Base-by-base conservation (phyloP, 37 sponge, comb jelly and placozoan genomes). In the Geodia barretti region DNA sequence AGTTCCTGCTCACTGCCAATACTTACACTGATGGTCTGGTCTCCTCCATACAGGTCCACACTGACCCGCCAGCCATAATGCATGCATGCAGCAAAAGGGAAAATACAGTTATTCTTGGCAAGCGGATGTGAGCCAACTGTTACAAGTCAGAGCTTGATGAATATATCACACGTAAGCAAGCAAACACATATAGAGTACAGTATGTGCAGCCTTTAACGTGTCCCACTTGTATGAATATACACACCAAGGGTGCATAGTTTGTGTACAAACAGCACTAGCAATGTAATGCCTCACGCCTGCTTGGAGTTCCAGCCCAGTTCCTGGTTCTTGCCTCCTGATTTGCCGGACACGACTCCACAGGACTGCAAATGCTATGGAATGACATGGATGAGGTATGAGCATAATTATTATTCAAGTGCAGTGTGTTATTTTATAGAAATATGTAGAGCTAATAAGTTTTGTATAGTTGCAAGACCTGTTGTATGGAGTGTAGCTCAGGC, bases 401-500 rank as follows among this genome's bases (percentile, higher is more conserved):
- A 47, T 47, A 47, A 17, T 47, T 14, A 47, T n/a, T n/a, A 47
- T 47, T 7, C 54, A 47, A 14, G 14, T 47, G 54, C 54, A 47
- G 7, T 47, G 11, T 47, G 14, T 47, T 7, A 47, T 14, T 47
- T 47, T 7, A 7, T 17, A 47, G 7, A 14, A 47, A 14, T 47
- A 47, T 47, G 54, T 47, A n/a, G n/a, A n/a, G n/a, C n/a, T n/a
- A n/a, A n/a, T n/a, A n/a, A n/a, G n/a, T n/a, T n/a, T n/a, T n/a
- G n/a, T n/a, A n/a, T n/a, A n/a, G n/a, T n/a, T n/a, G n/a, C n/a
- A n/a, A n/a, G 37, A 86, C 79, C 75, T 79, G 40, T 73, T 73
- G 31, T 60, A 90, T 90, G 62, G 68, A 60, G 19, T 76, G 78
- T 3, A 86, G 82, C 25, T 88, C 89, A 29, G 95, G 95, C 25